These are phyloP conservation scores for Scolanthus callimorphus DNA, from an alignment of 92 coral and sea anemone species.

Conservation along the genomic window DNA sequence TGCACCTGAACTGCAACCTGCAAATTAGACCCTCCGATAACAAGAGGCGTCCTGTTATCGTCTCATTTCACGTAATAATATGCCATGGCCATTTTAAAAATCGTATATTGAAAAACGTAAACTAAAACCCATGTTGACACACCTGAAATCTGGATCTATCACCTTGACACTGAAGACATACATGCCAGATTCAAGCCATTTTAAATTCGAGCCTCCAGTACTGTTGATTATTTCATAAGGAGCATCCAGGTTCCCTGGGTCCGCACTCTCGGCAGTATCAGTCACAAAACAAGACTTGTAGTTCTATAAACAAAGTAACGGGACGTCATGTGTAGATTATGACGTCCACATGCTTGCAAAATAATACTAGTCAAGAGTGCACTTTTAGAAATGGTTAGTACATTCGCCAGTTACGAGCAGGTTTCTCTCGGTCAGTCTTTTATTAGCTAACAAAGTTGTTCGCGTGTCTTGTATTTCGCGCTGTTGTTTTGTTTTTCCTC, in stretches of 20 bases:
- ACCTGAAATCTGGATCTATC: slow-evolving; percentile 84
- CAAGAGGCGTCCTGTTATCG: not conserved
- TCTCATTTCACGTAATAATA: not conserved
- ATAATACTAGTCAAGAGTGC: too few relatives aligned
- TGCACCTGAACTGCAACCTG: too few relatives aligned
- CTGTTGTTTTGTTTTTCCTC: too few relatives aligned
- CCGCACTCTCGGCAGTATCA: not conserved
- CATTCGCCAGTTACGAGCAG: too few relatives aligned
- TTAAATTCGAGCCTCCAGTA: slow-evolving; percentile 56
- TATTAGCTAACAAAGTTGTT: too few relatives aligned
- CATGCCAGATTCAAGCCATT: slow-evolving; percentile 68
- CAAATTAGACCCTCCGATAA: not conserved
- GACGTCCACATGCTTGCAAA: too few relatives aligned
- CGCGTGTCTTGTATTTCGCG: too few relatives aligned
- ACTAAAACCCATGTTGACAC: not conserved
- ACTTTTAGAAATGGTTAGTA: too few relatives aligned
- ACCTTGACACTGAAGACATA: slow-evolving; percentile 73
- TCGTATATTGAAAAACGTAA: not conserved
- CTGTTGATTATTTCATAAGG: slow-evolving; percentile 79
- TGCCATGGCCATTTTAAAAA: not conserved
- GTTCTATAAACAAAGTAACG: too few relatives aligned
- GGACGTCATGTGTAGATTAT: too few relatives aligned
- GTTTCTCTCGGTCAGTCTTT: too few relatives aligned
- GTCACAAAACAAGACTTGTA: slow-evolving; percentile 71
- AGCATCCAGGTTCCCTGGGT: slow-evolving; percentile 27